These are phyloP conservation scores for Motacilla alba DNA, from an alignment of 2,113 vertebrate genomes.

Conservation along the genomic window DNA sequence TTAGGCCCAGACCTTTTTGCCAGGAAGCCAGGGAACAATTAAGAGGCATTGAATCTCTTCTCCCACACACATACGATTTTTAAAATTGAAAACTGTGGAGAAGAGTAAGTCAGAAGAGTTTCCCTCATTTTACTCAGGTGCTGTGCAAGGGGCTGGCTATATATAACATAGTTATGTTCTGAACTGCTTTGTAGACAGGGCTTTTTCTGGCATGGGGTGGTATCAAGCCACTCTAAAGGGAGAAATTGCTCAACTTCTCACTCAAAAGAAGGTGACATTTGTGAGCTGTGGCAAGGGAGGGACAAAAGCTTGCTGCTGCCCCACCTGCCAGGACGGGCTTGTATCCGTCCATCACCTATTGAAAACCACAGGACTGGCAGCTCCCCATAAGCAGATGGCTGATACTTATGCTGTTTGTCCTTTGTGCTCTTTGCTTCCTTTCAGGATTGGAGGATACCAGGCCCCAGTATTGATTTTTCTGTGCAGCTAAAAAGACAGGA, in stretches of 20 bases:
- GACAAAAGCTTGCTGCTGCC: neutral
- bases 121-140: neutral
- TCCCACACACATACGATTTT: neutral
- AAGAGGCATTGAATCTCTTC: neutral
- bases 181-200: neutral
- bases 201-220: neutral
- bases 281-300: neutral
- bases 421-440: conserved; percentile 7
- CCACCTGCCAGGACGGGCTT: neutral
- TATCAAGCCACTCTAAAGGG: neutral
- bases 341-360: neutral
- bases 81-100: neutral
- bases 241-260: neutral
- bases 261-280: neutral
- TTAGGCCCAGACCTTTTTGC: neutral
- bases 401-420: neutral
- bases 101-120: neutral
- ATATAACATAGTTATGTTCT: neutral
- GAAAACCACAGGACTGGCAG: neutral
- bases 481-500: neutral
- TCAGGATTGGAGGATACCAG: neutral
- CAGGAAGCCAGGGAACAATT: neutral
- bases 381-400: neutral
- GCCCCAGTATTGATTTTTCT: conserved; percentile 19
- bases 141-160: neutral